Base-by-base conservation (phyloP, 92 coral and sea anemone genomes). In the Porites cylindrica region DNA sequence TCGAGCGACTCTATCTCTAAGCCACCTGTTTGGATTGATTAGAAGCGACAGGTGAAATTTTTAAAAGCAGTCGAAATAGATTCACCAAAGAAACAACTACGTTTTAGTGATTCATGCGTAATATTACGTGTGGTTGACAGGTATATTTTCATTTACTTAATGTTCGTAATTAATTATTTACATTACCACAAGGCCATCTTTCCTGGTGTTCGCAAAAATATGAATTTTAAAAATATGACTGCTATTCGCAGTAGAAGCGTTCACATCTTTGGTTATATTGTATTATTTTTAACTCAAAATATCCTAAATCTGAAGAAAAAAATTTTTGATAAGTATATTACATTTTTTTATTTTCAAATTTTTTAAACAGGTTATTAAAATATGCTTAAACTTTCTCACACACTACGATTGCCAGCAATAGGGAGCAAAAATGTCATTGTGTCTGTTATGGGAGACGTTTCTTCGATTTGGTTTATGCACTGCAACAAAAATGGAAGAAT, bases 151-250 rank as follows among this genome's bases (percentile, higher is more conserved):
- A 56, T 74, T 51, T 50, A 38, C 26, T 19, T 74, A 32, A 53
- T 62, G 62, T 52, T 20, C 51, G 19, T 24, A 17, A 76, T 76
- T 6, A 8, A 76, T 76, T 76, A 76, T 76, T 76, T 7, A 76
- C n/a, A 26, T 59, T 51, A 59, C 80, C 80, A 58, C 80, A 51
- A 29, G 80, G 6, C 58, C 19, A 51, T 47, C 21, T 54, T 54
- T 10, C 43, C 2, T 14, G 16, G 38, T 14, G 9, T 21, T 26
- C 21, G 10, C 17, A 59, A 60, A 74, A 51, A 74, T 11, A 13
- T 24, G 1, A 23, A 19, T 67, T 62, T 62, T 62, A 62, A 62
- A n/a, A 11, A n/a, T 16, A 20, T 7, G n/a, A 20, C n/a, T 16
- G 12, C 53, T 52, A 7, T 17, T 13, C 24, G 19, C 18, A 21